These are phyloP conservation scores for Trissoscelio sp. DNA, from an alignment of 2,888 invertebrate genomes.

Conservation along the genomic window DNA sequence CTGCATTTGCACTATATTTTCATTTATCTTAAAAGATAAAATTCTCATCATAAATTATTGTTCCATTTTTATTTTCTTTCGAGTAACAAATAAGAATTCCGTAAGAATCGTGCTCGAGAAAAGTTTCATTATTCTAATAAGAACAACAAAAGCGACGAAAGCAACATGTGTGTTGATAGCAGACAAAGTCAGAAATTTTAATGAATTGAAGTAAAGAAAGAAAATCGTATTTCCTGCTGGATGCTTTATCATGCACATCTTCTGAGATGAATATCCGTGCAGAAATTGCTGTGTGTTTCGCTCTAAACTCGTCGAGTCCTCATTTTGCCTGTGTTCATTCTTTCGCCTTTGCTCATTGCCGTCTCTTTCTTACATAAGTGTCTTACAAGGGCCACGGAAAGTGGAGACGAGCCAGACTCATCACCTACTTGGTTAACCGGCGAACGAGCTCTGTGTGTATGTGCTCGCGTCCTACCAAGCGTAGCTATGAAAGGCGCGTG, in stretches of 20 bases:
- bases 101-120: too few relatives aligned
- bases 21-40: too few relatives aligned
- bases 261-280: slow-evolving; percentile 14
- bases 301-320: slow-evolving; percentile 31
- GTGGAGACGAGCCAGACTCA: slow-evolving; percentile 80
- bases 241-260: slow-evolving; percentile 26
- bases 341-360: slow-evolving; percentile 33
- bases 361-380: slow-evolving; percentile 41
- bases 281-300: slow-evolving; percentile 14
- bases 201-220: slow-evolving; percentile 16
- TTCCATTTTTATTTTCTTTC: too few relatives aligned
- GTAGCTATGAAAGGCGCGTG: slow-evolving; percentile 70
- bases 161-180: slow-evolving; percentile 17
- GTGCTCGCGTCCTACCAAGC: slow-evolving; percentile 65
- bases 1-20: too few relatives aligned
- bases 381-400: slow-evolving; percentile 51
- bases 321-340: slow-evolving; percentile 30
- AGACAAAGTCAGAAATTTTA: slow-evolving; percentile 13
- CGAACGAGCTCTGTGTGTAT: slow-evolving; percentile 68
- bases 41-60: too few relatives aligned
- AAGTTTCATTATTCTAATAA: slow-evolving; percentile 25
- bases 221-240: slow-evolving; percentile 3
- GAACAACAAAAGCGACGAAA: slow-evolving; percentile 11
- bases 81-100: too few relatives aligned
- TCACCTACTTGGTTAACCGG: slow-evolving; percentile 79